Base-by-base conservation (phyloP, 1,140 invertebrate species). In the Himalopsyche phryganea region DNA sequence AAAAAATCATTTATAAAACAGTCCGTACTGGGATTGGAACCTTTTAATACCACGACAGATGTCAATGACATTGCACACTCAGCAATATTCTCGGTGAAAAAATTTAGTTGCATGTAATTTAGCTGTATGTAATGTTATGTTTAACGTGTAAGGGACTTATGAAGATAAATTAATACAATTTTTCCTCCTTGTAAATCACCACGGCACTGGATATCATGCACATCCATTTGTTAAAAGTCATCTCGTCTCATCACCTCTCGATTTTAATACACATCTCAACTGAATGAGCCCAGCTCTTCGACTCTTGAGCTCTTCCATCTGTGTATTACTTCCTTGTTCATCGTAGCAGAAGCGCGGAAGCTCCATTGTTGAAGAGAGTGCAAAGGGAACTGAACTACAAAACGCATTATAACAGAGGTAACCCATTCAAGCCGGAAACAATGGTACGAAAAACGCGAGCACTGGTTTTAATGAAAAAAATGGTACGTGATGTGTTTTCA, bases 311-410 rank as follows among this genome's bases (percentile, higher is more conserved):
- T 28, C 23, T 51, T 28, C 23, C 23, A 28, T 28, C 23, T 28
- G 23, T 28, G 23, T 28, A 28, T 28, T 28, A 48, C 53, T 56
- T 56, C 53, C 53, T 56, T 56, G 53, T 45, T 45, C 41, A 13
- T n/a, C 15, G 51, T 38, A 28, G 40, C 15, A 28, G 44, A 55
- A 55, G 44, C 41, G 18, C 44, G 40, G 14, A 19, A 38, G 11
- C 10, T 17, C 45, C 18, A 40, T 56, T 56, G 47, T 56, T 36
- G 44, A 28, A 38, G 48, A 41, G 28, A 47, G 53, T 28, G 23
- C 35, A 44, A 41, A 47, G 45, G 36, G 23, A 28, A 28, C 23
- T 28, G 53, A 18, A 41, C 9, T 33, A 56, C 45, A 56, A 56
- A 56, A 56, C 45, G 17, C 36, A 38, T 56, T 48, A 56, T 44